These are phyloP conservation scores for Heliocidaris tuberculata DNA, from an alignment of 35 echinoderm and acorn worm genomes.

Conservation along the genomic window DNA sequence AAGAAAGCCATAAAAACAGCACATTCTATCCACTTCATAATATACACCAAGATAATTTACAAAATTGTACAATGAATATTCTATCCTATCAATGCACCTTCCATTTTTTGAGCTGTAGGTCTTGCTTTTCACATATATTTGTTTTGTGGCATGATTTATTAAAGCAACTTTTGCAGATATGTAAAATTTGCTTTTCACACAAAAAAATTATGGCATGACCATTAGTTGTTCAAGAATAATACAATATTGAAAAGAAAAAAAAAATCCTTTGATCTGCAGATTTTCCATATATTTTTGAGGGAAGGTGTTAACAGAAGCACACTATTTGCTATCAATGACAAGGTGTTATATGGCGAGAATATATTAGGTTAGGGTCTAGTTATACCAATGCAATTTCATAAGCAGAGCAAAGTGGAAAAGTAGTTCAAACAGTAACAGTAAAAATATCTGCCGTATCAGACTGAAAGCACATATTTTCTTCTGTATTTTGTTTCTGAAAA, in stretches of 20 bases:
- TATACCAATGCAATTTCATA: not conserved
- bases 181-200: not conserved
- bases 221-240: not conserved
- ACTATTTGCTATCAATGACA: not conserved
- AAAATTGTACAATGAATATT: not conserved
- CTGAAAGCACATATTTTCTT: constrained; percentile 37
- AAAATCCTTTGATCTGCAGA: not conserved
- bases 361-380: not conserved
- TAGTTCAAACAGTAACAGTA: not conserved
- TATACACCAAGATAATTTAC: constrained; percentile 7
- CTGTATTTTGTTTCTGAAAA: not conserved
- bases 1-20: not conserved
- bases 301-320: not conserved
- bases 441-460: constrained; percentile 27
- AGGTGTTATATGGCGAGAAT: not conserved
- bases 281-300: not conserved
- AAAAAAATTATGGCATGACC: not conserved
- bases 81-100: not conserved
- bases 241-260: no score
- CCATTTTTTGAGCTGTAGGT: not conserved
- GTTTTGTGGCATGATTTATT: not conserved
- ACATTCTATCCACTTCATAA: constrained; percentile 12
- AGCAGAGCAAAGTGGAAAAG: not conserved
- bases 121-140: not conserved
- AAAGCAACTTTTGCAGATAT: not conserved